A percentile compares a stretch with the other conserved stretches of the same genome.
phyloP scores from a whole-genome alignment of 35 echinoderm and acorn worm genomes.

The Heliocidaris erythrogramma region DNA sequence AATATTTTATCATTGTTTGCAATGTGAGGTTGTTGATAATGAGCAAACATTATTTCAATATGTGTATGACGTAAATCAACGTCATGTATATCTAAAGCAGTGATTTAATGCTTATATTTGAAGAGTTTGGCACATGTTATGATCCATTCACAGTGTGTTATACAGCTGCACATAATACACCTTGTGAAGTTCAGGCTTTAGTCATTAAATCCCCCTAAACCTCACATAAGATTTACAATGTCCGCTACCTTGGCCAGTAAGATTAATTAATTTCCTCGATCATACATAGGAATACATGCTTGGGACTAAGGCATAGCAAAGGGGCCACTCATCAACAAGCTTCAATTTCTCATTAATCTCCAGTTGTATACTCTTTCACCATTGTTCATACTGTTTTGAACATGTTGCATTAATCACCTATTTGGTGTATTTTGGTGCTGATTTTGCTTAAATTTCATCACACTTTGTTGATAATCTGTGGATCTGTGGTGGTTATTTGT shows the following conservation, averaged over 20 bases:
- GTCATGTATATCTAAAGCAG: background rate
- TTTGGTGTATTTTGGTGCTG: background rate
- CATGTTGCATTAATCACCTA: background rate
- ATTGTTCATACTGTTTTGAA: background rate
- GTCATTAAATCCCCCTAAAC: background rate
- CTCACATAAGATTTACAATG: background rate
- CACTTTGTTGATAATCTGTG: background rate
- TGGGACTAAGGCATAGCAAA: background rate
- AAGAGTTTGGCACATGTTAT: background rate
- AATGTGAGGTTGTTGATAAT: background rate
- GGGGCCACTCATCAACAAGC: background rate
- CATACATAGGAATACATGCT: background rate
- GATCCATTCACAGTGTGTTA: background rate
- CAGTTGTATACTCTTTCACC: background rate
- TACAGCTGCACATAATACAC: background rate
- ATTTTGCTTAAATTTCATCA: background rate
- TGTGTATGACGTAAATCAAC: background rate
- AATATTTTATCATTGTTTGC: too few species aligned
- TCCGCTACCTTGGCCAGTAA: background rate
- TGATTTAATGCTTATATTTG: background rate
- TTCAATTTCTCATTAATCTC: background rate
- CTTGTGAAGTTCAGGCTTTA: background rate
- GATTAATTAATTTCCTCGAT: constrained; percentile 5
- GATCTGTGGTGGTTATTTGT: background rate
- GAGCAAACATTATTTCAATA: background rate